phyloP scores from a whole-genome alignment of 2,113 vertebrate genomes.

The Neotoma lepida region DNA sequence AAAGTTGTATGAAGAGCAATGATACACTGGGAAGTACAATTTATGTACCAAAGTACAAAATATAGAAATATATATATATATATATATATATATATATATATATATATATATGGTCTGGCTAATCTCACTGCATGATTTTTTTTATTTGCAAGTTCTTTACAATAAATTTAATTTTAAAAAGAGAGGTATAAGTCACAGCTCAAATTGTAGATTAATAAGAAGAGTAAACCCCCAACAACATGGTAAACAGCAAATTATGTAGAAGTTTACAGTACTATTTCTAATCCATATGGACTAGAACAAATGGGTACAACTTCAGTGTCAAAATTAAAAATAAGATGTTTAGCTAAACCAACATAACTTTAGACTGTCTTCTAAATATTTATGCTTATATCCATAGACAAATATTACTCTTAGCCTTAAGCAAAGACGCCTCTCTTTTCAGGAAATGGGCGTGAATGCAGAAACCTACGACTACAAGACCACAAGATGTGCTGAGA shows the following conservation, averaged over 20 bases:
- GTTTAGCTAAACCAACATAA: neutral
- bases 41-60: neutral
- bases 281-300: neutral
- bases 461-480: neutral
- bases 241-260: conserved; percentile 6
- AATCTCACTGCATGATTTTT: neutral
- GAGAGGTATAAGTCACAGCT: neutral
- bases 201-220: neutral
- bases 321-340: neutral
- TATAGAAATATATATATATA: neutral
- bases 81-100: too few species aligned
- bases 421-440: neutral
- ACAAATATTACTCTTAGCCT: neutral
- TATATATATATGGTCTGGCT: neutral
- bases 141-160: neutral
- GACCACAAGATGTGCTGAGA: neutral
- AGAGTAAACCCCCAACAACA: neutral
- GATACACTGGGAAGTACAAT: neutral
- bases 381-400: neutral
- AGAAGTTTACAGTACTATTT: neutral
- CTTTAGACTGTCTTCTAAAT: neutral
- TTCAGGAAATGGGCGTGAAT: neutral
- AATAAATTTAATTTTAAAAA: conserved; percentile 26
- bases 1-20: neutral
- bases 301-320: neutral